These are phyloP conservation scores for Drosophila lutescens DNA, from an alignment of 2,888 invertebrate species.

Conservation along the genomic window DNA sequence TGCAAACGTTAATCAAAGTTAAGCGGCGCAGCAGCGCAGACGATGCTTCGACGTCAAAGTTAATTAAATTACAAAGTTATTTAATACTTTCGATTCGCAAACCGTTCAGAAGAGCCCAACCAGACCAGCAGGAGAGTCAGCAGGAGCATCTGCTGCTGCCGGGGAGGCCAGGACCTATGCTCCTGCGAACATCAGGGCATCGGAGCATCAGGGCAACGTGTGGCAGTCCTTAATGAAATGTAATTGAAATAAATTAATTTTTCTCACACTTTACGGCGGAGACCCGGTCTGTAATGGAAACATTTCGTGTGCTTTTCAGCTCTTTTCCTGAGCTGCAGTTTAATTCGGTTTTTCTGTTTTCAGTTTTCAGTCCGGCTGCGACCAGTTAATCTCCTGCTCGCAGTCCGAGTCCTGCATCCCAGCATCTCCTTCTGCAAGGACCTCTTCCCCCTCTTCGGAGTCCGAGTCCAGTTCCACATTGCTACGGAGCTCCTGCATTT, in stretches of 20 bases:
- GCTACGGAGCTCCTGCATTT: neutral
- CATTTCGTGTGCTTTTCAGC: constrained; percentile 31
- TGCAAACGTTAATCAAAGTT: constrained; percentile 78
- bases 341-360: constrained; percentile 25
- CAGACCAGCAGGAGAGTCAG: constrained; percentile 26
- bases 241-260: constrained; percentile 70
- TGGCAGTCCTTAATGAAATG: constrained; percentile 69
- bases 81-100: constrained; percentile 73
- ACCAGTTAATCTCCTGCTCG: constrained; percentile 9
- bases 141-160: constrained; percentile 7
- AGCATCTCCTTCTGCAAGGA: neutral
- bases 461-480: neutral
- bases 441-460: constrained; percentile 4
- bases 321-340: constrained; percentile 15
- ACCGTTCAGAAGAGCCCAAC: constrained; percentile 39
- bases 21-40: constrained; percentile 57
- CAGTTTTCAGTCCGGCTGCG: constrained; percentile 13
- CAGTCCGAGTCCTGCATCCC: constrained; percentile 1
- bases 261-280: constrained; percentile 37
- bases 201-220: constrained; percentile 46
- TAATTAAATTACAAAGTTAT: constrained; percentile 79
- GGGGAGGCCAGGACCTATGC: constrained; percentile 14
- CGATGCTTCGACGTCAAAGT: constrained; percentile 68
- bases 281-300: constrained; percentile 23
- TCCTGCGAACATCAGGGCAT: constrained; percentile 30